Base-by-base conservation (phyloP, 2,888 invertebrate species). In the Eristalis tenax region DNA sequence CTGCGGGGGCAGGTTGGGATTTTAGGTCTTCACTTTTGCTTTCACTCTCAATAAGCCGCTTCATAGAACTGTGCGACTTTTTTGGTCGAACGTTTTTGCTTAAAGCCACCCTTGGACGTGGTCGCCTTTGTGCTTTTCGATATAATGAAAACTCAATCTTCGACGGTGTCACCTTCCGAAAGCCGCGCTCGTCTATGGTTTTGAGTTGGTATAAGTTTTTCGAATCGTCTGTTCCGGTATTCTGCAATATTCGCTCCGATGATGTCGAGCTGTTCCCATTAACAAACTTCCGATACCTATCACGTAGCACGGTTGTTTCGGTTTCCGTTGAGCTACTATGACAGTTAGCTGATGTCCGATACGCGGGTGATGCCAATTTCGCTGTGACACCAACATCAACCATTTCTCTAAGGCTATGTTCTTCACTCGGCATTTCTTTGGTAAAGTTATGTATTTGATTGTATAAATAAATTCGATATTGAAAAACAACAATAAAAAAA, bases 81-180 rank as follows among this genome's bases (percentile, higher is more conserved):
- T 88, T 89, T 0, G 85, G 68, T 4, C 87, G 56, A 1, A 76
- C 35, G 40, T 23, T 13, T 18, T 63, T 78, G 10, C 95, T 89
- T 94, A 95, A 90, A 94, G 94, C 90, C 94, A 95, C 70, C 94
- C 93, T 89, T 95, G 94, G 13, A 94, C 94, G 89, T 22, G 89
- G 74, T n/a, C 79, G 40, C 26, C 83, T 89, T 5, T 18, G 78
- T 81, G 57, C 76, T 80, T 83, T 89, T 13, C 86, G 87, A 40
- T 92, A 92, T 1, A 92, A 90, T 66, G 91, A 90, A 77, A 92
- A 92, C 74, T 92, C 92, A 13, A 92, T 92, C 78, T 91, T 91
- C 1, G 91, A 90, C 0, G 92, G 92, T 1, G 90, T 90, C 0
- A 82, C 69, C 68, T 86, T 89, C 35, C n/a, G 26, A 11, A 61